Evolutionary conservation across 2,888 invertebrate genomes (phyloP).

Genomic region (Morpho helenor): DNA sequence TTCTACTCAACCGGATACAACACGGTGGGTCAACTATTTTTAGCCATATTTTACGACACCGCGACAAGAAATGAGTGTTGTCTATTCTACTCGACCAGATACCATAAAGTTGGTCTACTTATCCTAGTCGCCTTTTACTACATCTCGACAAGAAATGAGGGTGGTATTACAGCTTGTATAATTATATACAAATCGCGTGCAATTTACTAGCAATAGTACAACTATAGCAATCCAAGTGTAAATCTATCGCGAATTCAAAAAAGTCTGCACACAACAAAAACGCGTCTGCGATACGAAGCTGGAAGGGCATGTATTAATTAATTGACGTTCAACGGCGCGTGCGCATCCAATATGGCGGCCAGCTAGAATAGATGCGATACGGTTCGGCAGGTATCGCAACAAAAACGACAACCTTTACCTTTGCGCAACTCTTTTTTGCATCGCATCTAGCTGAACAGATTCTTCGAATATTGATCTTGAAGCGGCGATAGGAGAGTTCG

Average conservation of each 20-base stretch:
- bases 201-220: constrained; percentile 9
- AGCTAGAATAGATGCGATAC: constrained; percentile 30
- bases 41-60: no score
- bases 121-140: no score
- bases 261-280: constrained; percentile 43
- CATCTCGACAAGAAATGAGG: no score
- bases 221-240: constrained; percentile 16
- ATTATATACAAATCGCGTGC: constrained; percentile 15
- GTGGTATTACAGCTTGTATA: no score
- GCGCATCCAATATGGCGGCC: constrained; percentile 40
- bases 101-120: no score
- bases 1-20: no score
- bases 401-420: constrained; percentile 24
- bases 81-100: no score
- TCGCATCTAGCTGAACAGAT: neutral
- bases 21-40: no score
- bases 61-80: no score
- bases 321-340: constrained; percentile 57
- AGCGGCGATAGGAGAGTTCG: no score
- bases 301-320: constrained; percentile 66
- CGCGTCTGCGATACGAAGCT: constrained; percentile 53
- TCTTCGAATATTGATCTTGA: no score
- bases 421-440: constrained; percentile 7
- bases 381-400: constrained; percentile 24
- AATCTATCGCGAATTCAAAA: constrained; percentile 7